Conservation (phyloP, 2,888 invertebrate species). For the Cheilosia pagana region DNA sequence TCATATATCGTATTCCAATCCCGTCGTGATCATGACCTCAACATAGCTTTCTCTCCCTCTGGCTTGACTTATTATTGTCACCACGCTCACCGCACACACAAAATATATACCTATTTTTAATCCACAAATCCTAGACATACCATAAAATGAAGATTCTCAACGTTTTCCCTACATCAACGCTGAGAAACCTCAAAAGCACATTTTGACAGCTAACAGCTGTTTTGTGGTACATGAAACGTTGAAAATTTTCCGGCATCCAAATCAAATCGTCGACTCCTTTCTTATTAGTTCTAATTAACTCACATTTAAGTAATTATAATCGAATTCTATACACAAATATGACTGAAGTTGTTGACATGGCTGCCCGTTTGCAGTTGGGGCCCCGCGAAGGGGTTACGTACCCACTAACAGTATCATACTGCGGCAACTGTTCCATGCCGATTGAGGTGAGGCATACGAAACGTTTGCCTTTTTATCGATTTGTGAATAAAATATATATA, state of each 20-base stretch:
- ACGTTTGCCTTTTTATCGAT: not conserved
- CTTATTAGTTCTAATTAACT: not conserved
- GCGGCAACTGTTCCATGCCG: constrained; percentile 97
- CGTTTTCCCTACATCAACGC: accelerated
- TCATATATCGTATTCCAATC: too few species aligned
- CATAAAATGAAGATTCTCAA: not conserved
- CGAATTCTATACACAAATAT: constrained; percentile 80
- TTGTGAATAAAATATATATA: constrained; percentile 54
- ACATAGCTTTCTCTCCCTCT: too few species aligned
- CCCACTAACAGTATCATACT: constrained; percentile 93
- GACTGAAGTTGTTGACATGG: constrained; percentile 86
- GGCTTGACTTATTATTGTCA: too few species aligned
- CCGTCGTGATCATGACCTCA: too few species aligned
- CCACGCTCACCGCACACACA: too few species aligned
- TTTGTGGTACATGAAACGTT: constrained; percentile 33
- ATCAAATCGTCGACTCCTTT: not conserved
- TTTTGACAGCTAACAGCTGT: constrained; percentile 37
- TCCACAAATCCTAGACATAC: not conserved
- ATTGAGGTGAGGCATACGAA: constrained; percentile 87
- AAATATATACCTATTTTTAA: too few species aligned
- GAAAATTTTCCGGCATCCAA: constrained; percentile 27
- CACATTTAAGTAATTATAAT: not conserved
- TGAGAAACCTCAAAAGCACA: not conserved
- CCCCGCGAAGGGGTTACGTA: constrained; percentile 90
- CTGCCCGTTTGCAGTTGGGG: constrained; percentile 85